A percentile compares a stretch with the other conserved stretches of the same genome.
phyloP scores from a whole-genome alignment of 1,140 invertebrate genomes.

The Aphaenogaster floridana region DNA sequence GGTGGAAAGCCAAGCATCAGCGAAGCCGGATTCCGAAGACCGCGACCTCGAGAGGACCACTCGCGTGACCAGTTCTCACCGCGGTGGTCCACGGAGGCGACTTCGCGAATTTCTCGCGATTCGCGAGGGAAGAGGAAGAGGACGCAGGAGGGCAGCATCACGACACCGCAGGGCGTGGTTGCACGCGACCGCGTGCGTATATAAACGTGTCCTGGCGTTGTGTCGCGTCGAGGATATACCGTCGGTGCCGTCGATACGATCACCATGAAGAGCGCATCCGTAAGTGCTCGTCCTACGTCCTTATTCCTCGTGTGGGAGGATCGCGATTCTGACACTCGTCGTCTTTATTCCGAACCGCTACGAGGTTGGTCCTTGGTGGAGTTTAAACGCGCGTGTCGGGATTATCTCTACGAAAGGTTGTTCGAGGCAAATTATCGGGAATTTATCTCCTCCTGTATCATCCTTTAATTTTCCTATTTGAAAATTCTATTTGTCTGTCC shows the following conservation, averaged over 20 bases:
- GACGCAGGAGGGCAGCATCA: constrained; percentile 6
- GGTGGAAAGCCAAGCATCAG: constrained; percentile 3
- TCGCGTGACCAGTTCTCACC: constrained; percentile 64
- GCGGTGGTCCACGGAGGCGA: not conserved
- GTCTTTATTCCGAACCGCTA: not conserved
- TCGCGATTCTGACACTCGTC: not conserved
- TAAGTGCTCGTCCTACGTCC: constrained; percentile 67
- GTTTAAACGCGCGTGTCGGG: not conserved
- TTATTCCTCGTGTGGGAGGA: not conserved
- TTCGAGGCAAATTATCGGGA: not conserved
- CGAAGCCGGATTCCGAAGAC: constrained; percentile 69
- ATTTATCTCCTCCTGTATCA: not conserved
- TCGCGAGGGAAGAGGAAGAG: constrained; percentile 64
- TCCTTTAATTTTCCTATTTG: not conserved
- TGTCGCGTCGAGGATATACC: constrained; percentile 62
- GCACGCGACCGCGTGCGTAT: constrained; percentile 73
- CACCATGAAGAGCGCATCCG: constrained; percentile 75
- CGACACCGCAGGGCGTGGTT: constrained; percentile 69
- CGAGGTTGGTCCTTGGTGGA: not conserved
- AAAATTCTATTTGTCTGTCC: not conserved
- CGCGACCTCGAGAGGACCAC: constrained; percentile 58
- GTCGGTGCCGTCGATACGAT: constrained; percentile 49
- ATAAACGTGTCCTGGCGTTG: constrained; percentile 77
- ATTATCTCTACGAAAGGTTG: not conserved
- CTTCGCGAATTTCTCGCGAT: constrained; percentile 21